Base-by-base conservation (phyloP, 2,888 invertebrate genomes). In the Drosophila hawaiiensis region DNA sequence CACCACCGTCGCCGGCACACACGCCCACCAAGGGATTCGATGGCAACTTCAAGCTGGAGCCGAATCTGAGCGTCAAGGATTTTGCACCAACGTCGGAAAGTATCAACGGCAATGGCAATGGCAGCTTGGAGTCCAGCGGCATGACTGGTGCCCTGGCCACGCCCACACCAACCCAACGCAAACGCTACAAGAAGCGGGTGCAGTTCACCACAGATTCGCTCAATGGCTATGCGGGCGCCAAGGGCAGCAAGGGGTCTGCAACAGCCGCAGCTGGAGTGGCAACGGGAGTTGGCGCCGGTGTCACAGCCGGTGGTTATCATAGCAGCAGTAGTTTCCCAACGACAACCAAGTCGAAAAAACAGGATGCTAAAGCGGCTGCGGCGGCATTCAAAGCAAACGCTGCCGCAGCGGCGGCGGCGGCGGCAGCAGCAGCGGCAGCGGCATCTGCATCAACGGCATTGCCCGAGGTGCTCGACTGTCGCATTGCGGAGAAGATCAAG, bases 401-500 rank as follows among this genome's bases (percentile, higher is more conserved):
- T 9, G 56, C 58, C 9, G 58, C 58, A 29, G 58, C 41, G 22
- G 58, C 41, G 16, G 74, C 64, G 25, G 83, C 76, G 9, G 83
- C 79, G n/a, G 84, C 79, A 4, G 85, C 89, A 5, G 89, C 89
- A 1, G 89, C 86, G 2, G 78, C 84, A 47, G 80, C 80, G 29
- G 82, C 74, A 43, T 80, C 79, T 39, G 79, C 78, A 47, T 70
- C 82, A 10, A 58, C 76, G 10, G 74, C 70, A 0, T 69, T 93
- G 55, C 93, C 93, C 19, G 93, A 93, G 82, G 93, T 93, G 6
- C 78, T 93, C 0, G 93, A 93, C 68, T 93, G 93, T 66, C 91
- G 93, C 72, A 93, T 93, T 33, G 93, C 93, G 16, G 93, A 93
- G 81, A 93, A 93, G 80, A 93, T 93, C 65, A 93, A 93, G 72